phyloP scores from a whole-genome alignment of 2,797 vertebrate species.

The Naso thynnoides region DNA sequence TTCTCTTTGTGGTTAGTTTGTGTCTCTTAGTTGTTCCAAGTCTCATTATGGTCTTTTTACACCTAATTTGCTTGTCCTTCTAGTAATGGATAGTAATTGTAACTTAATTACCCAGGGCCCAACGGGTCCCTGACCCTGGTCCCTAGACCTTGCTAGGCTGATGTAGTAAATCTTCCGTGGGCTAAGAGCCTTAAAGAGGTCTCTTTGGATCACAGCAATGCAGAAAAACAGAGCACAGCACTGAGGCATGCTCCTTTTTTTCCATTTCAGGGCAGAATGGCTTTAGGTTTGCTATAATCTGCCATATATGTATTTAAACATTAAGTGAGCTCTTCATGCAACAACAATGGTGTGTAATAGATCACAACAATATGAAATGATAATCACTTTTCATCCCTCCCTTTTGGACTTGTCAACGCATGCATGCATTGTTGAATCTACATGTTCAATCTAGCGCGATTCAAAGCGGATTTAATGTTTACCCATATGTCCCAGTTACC shows the following conservation, averaged over 20 bases:
- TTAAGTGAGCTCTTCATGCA: neutral
- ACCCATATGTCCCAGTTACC: constrained; percentile 70
- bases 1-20: neutral
- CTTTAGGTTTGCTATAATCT: constrained; percentile 1
- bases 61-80: neutral
- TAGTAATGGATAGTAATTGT: neutral
- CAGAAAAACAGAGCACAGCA: constrained; percentile 2
- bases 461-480: constrained; percentile 66
- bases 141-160: neutral
- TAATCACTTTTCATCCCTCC: neutral
- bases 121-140: neutral
- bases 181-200: neutral
- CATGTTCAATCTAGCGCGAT: constrained; percentile 22
- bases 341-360: neutral
- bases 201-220: constrained; percentile 2
- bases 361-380: constrained; percentile 8
- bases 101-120: neutral
- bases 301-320: constrained; percentile 12
- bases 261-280: neutral
- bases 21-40: neutral
- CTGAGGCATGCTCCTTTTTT: neutral
- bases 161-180: neutral
- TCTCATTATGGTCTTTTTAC: neutral
- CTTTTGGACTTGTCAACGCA: constrained; percentile 7
- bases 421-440: constrained; percentile 9